A percentile compares a stretch with the other conserved stretches of the same genome.
Evolutionary conservation across 2,113 vertebrate species (phyloP).

Genomic region (Mormyrus iriodes): DNA sequence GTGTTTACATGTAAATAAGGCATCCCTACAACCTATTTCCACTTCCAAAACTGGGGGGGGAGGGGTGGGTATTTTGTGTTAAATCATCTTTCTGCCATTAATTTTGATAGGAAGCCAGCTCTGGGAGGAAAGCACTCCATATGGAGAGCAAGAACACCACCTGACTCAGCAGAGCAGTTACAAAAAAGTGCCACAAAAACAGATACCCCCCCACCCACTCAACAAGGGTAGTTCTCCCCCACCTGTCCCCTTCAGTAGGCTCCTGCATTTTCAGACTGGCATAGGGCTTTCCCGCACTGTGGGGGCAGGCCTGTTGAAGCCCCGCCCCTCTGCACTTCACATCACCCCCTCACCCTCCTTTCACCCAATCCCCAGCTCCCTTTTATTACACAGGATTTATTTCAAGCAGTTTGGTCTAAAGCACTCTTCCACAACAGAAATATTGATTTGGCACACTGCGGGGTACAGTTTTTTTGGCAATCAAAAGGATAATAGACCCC

Average conservation of each 20-base stretch:
- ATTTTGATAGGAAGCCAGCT: conserved; percentile 4
- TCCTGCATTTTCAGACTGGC: conserved; percentile 14
- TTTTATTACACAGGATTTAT: background rate
- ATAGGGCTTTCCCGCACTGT: background rate
- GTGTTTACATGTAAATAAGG: background rate
- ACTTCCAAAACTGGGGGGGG: background rate
- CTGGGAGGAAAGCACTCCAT: background rate
- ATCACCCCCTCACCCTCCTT: background rate
- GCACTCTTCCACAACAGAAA: background rate
- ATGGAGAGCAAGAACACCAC: background rate
- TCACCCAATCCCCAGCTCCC: background rate
- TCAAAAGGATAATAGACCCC: background rate
- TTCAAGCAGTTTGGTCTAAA: background rate
- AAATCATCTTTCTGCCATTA: background rate
- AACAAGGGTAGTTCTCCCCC: background rate
- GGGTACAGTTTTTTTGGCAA: background rate
- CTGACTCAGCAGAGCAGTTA: background rate
- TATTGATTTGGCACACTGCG: background rate
- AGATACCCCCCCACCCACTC: background rate
- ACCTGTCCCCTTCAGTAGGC: background rate
- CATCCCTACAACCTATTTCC: background rate
- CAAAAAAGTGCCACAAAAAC: background rate
- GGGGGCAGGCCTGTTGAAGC: background rate
- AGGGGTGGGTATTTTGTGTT: background rate
- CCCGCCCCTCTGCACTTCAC: background rate